phyloP scores from a whole-genome alignment of 2,888 invertebrate species.

The Tetropium fuscum region DNA sequence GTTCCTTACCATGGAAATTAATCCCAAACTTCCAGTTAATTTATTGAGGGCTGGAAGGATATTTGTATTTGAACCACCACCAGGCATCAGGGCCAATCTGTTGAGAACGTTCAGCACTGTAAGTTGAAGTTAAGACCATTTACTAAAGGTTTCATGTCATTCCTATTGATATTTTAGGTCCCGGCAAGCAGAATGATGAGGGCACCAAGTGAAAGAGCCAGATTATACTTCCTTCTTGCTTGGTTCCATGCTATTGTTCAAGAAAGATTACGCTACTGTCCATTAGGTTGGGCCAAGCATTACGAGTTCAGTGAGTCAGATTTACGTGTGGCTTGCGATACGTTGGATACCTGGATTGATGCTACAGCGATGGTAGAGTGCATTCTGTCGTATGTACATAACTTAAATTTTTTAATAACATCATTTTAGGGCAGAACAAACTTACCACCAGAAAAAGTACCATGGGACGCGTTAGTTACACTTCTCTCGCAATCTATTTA shows the following conservation, averaged over 20 bases:
- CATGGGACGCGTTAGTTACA: constrained; percentile 98
- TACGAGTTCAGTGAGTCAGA: constrained; percentile 99
- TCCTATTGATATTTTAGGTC: constrained; percentile 65
- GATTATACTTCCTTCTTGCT: constrained; percentile 96
- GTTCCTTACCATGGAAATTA: constrained; percentile 99
- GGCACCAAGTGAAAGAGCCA: constrained; percentile 93
- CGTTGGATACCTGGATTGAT: constrained; percentile 99
- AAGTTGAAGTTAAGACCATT: constrained; percentile 47
- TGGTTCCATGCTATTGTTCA: constrained; percentile 99
- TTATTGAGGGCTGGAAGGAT: constrained; percentile 93
- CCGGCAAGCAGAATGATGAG: constrained; percentile 94
- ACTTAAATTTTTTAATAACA: constrained; percentile 26
- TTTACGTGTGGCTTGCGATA: constrained; percentile 97
- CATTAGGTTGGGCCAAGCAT: constrained; percentile 98
- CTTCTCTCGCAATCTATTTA: constrained; percentile 99
- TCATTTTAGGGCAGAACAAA: constrained; percentile 89
- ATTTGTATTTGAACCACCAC: constrained; percentile 97
- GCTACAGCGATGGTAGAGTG: constrained; percentile 89
- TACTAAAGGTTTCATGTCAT: not conserved
- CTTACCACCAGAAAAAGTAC: constrained; percentile 97
- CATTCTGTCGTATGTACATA: too few species aligned
- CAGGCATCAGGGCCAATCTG: constrained; percentile 96
- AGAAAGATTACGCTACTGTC: constrained; percentile 95
- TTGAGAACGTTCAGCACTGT: constrained; percentile 95
- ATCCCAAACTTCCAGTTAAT: constrained; percentile 96